Conservation (phyloP, 2,113 vertebrate genomes). For the Hemiprocne comata region DNA sequence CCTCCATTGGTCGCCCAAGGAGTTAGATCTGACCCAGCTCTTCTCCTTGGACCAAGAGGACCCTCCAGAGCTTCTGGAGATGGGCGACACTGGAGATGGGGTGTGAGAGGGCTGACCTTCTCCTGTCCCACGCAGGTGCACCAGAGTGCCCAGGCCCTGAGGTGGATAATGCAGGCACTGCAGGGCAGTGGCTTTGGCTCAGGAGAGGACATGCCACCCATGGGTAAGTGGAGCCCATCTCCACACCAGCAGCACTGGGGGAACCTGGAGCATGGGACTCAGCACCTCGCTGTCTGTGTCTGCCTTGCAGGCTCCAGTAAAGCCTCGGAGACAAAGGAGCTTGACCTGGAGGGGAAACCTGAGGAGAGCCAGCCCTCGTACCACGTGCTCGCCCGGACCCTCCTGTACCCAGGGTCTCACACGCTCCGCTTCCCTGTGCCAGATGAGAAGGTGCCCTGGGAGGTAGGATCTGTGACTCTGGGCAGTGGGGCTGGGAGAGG, state of each 20-base stretch:
- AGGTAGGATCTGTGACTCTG: slow-evolving; percentile 75
- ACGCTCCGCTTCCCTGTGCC: slow-evolving; percentile 88
- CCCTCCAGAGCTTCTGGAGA: not conserved
- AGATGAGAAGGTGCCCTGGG: slow-evolving; percentile 94
- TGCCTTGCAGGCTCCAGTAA: slow-evolving; percentile 49
- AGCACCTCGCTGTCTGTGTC: not conserved
- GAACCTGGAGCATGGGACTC: not conserved
- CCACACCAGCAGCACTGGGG: accelerated
- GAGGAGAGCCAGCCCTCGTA: not conserved
- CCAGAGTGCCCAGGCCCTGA: slow-evolving; percentile 79
- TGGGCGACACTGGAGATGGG: not conserved
- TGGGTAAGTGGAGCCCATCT: slow-evolving; percentile 65
- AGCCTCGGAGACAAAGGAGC: not conserved
- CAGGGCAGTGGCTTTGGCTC: slow-evolving; percentile 71
- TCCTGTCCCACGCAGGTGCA: slow-evolving; percentile 71
- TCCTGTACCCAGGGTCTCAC: slow-evolving; percentile 81
- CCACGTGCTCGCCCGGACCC: slow-evolving; percentile 83
- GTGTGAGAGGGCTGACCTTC: not conserved
- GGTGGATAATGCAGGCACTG: slow-evolving; percentile 86
- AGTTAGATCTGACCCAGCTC: not conserved
- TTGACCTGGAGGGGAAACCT: not conserved
- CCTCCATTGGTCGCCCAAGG: not conserved
- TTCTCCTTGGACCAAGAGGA: not conserved
- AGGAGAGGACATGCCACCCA: slow-evolving; percentile 52
- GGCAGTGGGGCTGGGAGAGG: not conserved